Evolutionary conservation across 2,797 vertebrate species (phyloP).

Genomic region (Oreortyx pictus): DNA sequence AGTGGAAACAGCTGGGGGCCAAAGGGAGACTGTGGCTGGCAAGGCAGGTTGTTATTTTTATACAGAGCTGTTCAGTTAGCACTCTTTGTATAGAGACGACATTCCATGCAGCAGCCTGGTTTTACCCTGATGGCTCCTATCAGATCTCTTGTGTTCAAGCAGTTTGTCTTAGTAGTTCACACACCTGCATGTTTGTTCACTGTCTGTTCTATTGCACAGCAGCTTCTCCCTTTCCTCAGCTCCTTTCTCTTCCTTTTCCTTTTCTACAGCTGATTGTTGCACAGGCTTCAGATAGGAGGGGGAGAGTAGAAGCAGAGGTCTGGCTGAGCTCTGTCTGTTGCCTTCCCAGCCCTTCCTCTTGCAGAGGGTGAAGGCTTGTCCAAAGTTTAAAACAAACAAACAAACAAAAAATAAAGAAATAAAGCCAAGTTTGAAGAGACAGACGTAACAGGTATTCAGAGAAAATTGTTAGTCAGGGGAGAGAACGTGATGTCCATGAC

Average conservation of each 20-base stretch:
- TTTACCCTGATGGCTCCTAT: neutral
- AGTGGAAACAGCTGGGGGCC: slow-evolving; percentile 80
- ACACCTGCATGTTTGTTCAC: slow-evolving; percentile 20
- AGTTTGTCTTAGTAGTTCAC: slow-evolving; percentile 32
- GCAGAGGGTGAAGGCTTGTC: neutral
- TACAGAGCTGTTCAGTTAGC: neutral
- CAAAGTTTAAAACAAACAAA: neutral
- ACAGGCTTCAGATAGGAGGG: neutral
- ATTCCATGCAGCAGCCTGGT: neutral
- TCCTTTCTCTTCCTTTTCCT: slow-evolving; percentile 52
- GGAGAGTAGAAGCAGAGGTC: neutral
- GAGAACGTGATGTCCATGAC: slow-evolving; percentile 65
- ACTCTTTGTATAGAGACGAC: slow-evolving; percentile 9
- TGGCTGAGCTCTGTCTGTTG: neutral
- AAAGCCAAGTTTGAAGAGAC: slow-evolving; percentile 76
- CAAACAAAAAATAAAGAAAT: neutral
- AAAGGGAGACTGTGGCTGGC: slow-evolving; percentile 46
- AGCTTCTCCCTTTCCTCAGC: slow-evolving; percentile 19
- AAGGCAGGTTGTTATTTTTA: slow-evolving; percentile 64
- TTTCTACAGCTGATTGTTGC: slow-evolving; percentile 12
- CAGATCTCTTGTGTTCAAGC: neutral
- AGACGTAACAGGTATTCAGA: slow-evolving; percentile 75
- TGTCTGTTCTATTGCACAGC: slow-evolving; percentile 26
- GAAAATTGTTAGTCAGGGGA: slow-evolving; percentile 76
- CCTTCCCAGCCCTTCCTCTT: slow-evolving; percentile 41